These are phyloP conservation scores for Himantopus leucocephalus DNA, from an alignment of 2,113 vertebrate genomes.

Conservation along the genomic window DNA sequence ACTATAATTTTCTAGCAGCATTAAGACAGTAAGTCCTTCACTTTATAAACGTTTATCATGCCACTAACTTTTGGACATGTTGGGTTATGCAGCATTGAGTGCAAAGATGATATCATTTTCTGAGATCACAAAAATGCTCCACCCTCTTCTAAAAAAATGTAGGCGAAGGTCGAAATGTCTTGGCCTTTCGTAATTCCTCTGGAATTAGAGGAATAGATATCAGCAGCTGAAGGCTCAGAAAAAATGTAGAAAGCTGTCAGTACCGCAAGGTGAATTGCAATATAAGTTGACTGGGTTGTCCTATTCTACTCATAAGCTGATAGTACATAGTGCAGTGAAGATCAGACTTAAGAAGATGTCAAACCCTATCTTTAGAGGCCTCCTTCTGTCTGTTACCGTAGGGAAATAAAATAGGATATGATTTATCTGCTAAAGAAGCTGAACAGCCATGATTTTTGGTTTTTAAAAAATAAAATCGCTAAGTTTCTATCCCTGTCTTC, in stretches of 20 bases:
- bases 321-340: accelerated
- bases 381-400: background rate
- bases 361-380: background rate
- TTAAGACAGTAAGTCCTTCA: background rate
- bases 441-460: background rate
- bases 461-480: background rate
- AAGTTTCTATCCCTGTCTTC: background rate
- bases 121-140: background rate
- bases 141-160: background rate
- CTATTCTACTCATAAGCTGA: background rate
- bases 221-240: background rate
- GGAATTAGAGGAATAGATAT: background rate
- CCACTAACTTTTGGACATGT: background rate
- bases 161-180: background rate
- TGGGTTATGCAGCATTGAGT: background rate
- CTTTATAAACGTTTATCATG: background rate
- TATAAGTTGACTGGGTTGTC: background rate
- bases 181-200: background rate
- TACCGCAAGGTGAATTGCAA: background rate
- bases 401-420: background rate
- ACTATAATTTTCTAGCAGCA: background rate
- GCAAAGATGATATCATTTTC: background rate
- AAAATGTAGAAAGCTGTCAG: background rate
- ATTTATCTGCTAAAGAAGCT: background rate
- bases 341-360: background rate